Conservation (phyloP, 2,113 vertebrate species). For the Oncorhynchus tshawytscha region DNA sequence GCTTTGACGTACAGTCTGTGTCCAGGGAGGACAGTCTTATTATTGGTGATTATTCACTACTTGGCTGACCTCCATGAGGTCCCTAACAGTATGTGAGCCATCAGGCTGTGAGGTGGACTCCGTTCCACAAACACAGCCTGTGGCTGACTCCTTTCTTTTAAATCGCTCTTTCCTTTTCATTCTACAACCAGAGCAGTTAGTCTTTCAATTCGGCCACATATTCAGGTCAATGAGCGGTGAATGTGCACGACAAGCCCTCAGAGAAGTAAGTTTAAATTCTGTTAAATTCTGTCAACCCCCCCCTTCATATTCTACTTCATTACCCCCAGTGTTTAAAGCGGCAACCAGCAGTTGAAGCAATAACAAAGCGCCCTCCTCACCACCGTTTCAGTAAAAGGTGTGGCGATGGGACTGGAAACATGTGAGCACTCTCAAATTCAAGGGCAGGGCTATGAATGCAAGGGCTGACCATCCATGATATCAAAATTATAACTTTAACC, state of each 20-base stretch:
- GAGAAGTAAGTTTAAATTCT: neutral
- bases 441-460: no score
- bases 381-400: no score
- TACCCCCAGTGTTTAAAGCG: neutral
- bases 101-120: neutral
- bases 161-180: neutral
- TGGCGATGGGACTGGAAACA: no score
- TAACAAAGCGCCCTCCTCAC: no score
- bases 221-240: conserved; percentile 1
- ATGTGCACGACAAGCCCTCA: neutral
- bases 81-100: no score
- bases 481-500: no score
- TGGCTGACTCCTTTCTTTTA: no score
- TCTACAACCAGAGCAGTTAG: neutral
- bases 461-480: no score
- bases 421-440: no score
- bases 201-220: neutral
- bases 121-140: neutral
- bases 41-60: conserved; percentile 1
- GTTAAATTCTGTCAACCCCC: neutral
- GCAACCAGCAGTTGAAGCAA: no score
- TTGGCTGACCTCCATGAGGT: neutral
- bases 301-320: neutral
- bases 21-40: conserved; percentile 4
- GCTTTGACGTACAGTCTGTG: conserved; percentile 1